phyloP scores from a whole-genome alignment of 2,113 vertebrate species.

The Lipotes vexillifer region DNA sequence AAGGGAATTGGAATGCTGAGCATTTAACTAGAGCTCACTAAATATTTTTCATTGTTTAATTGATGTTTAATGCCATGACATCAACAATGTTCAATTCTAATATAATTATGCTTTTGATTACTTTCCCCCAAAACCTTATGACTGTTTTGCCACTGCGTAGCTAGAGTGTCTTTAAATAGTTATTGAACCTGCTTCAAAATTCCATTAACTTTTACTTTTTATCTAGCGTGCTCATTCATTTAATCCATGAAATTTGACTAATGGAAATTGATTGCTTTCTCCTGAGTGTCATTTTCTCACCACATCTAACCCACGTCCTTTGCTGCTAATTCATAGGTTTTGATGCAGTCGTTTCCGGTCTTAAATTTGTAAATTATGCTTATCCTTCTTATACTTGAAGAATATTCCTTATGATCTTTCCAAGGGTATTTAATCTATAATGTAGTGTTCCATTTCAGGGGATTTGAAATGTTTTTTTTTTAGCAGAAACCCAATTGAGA shows the following conservation, averaged over 20 bases:
- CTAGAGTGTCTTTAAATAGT: conserved; percentile 42
- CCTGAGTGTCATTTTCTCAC: conserved; percentile 31
- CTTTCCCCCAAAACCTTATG: background rate
- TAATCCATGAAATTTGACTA: conserved; percentile 62
- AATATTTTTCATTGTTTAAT: background rate
- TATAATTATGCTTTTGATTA: conserved; percentile 16
- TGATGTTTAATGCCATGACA: background rate
- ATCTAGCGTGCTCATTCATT: conserved; percentile 43
- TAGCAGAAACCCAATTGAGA: conserved; percentile 1
- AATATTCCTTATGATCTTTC: conserved; percentile 29
- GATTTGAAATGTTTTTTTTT: background rate
- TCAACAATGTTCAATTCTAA: background rate
- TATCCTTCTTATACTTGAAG: conserved; percentile 26
- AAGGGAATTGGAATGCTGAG: background rate
- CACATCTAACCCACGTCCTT: conserved; percentile 7
- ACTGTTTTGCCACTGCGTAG: background rate
- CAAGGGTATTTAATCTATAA: background rate
- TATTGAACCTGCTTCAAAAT: conserved; percentile 45
- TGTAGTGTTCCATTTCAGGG: background rate
- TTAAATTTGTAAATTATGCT: conserved; percentile 44
- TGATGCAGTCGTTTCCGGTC: background rate
- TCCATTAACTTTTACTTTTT: conserved; percentile 57
- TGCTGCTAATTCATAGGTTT: conserved; percentile 24
- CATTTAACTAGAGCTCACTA: background rate
- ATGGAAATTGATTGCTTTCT: conserved; percentile 67